A percentile compares a stretch with the other conserved stretches of the same genome.
Evolutionary conservation across 1,140 invertebrate genomes (phyloP).

Genomic region (Tribolium castaneum): DNA sequence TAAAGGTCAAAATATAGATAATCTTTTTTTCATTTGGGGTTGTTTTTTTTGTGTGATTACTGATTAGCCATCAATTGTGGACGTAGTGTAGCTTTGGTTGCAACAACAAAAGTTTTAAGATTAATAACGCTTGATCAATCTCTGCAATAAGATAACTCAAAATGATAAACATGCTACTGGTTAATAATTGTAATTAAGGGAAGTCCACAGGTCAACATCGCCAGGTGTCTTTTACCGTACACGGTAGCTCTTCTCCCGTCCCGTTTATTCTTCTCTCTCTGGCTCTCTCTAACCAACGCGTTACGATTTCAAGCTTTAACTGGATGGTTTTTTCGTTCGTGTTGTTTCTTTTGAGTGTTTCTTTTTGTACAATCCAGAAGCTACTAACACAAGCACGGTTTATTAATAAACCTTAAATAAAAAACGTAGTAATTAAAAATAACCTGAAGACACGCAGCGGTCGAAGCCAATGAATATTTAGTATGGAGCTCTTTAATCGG

Average conservation of each 20-base stretch:
- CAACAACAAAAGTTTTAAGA: constrained; percentile 10
- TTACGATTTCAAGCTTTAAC: constrained; percentile 41
- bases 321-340: constrained; percentile 36
- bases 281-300: constrained; percentile 27
- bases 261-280: constrained; percentile 36
- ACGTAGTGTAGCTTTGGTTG: not conserved
- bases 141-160: constrained; percentile 46
- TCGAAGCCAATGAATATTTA: constrained; percentile 23
- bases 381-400: constrained; percentile 35
- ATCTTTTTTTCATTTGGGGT: not conserved
- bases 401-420: constrained; percentile 37
- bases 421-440: constrained; percentile 31
- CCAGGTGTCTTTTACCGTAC: constrained; percentile 54
- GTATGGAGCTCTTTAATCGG: constrained; percentile 11
- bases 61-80: not conserved
- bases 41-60: not conserved
- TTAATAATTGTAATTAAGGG: constrained; percentile 59
- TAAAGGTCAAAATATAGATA: not conserved
- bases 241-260: constrained; percentile 49
- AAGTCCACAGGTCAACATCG: constrained; percentile 54
- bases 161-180: constrained; percentile 54
- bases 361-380: constrained; percentile 37
- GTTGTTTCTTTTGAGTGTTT: constrained; percentile 33
- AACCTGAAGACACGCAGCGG: constrained; percentile 5
- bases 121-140: constrained; percentile 38